These are phyloP conservation scores for Aplysia californica DNA, from an alignment of 1,140 invertebrate genomes.

Conservation along the genomic window DNA sequence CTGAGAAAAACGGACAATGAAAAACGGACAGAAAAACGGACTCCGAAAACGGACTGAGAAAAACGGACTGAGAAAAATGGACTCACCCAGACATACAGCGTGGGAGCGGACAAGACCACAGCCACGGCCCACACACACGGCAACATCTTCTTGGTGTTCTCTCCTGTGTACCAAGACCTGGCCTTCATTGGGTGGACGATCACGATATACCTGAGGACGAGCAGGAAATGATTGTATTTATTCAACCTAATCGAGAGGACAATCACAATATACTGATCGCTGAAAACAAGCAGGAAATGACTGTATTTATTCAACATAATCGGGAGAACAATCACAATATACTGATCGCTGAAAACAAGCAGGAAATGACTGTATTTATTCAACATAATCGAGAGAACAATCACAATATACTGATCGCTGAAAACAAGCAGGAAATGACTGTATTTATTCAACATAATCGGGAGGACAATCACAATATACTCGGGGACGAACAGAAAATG, in stretches of 20 bases:
- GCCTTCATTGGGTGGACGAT: conserved; percentile 82
- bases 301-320: no score
- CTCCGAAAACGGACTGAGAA: no score
- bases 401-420: not conserved
- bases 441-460: not conserved
- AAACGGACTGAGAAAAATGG: no score
- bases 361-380: not conserved
- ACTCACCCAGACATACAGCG: conserved; percentile 69
- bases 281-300: conserved; percentile 1
- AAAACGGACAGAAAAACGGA: no score
- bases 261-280: conserved; percentile 14
- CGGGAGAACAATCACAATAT: not conserved
- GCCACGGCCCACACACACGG: conserved; percentile 75
- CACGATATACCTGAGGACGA: conserved; percentile 77
- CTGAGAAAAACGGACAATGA: no score
- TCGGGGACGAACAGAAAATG: not conserved
- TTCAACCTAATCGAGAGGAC: not conserved
- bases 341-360: not conserved
- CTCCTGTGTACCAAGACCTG: conserved; percentile 79
- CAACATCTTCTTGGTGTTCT: conserved; percentile 77
- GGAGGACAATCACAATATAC: conserved; percentile 6
- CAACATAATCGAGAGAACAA: not conserved
- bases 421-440: not conserved
- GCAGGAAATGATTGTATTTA: conserved; percentile 22
- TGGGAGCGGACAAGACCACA: conserved; percentile 51